Evolutionary conservation across 2,797 vertebrate genomes (phyloP).

Genomic region (Sebastes steindachneri): DNA sequence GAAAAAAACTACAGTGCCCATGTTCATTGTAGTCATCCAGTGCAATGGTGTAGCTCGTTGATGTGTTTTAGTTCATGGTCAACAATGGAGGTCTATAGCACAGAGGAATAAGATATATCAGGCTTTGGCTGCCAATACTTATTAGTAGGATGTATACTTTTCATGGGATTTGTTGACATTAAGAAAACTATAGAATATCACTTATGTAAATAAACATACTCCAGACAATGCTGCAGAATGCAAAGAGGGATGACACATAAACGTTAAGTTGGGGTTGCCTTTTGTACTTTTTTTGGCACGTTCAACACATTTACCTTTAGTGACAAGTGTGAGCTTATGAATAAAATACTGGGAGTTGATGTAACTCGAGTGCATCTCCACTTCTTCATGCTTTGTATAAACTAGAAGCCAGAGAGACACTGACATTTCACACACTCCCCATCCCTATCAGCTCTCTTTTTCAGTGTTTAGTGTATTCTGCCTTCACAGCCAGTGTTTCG

Average conservation of each 20-base stretch:
- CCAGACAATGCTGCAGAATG: not conserved
- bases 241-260: not conserved
- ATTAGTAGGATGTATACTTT: not conserved
- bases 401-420: not conserved
- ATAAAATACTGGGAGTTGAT: not conserved
- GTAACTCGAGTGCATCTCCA: not conserved
- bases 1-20: too few relatives aligned
- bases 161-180: not conserved
- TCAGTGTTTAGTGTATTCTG: conserved; percentile 13
- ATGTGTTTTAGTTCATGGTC: not conserved
- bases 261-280: not conserved
- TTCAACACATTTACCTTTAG: not conserved
- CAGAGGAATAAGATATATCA: not conserved
- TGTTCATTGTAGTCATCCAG: not conserved
- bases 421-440: not conserved
- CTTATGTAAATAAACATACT: not conserved
- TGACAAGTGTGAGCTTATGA: not conserved
- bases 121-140: not conserved
- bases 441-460: not conserved
- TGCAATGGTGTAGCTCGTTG: not conserved
- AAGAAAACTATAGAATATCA: not conserved
- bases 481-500: conserved; percentile 26
- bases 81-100: not conserved
- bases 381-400: not conserved
- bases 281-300: not conserved